Base-by-base conservation (phyloP, 2,113 vertebrate genomes). In the Atherinomorus stipes region DNA sequence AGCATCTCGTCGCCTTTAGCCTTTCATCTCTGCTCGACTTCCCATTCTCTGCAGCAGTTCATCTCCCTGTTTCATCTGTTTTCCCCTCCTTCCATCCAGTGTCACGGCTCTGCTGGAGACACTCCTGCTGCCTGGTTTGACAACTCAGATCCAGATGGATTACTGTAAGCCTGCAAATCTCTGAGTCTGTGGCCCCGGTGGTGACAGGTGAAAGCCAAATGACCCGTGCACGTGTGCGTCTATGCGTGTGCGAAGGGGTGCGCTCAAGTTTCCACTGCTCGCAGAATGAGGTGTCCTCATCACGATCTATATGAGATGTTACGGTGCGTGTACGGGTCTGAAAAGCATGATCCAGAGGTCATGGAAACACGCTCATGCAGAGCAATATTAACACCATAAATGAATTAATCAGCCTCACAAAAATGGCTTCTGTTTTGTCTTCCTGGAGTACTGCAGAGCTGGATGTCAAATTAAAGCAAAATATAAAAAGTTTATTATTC, bases 131-230 rank as follows among this genome's bases (percentile, higher is more conserved):
- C 60, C 44, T 44, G 53, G 1, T 47, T 68, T 74, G 80, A 22
- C 80, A 28, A 60, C 60, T 65, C 78, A 56, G 67, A 66, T 67
- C 71, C 60, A 67, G 78, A 81, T 84, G 80, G 87, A 90, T 89
- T 86, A 89, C 73, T 67, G 22, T 78, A 78, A 86, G 44, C 58
- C 69, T 59, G 66, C 89, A 87, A 87, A 88, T 89, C 80, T 56
- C 71, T 7, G 25, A 64, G 73, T 69, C 56, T 50, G 58, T 68
- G 63, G 38, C 53, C 57, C 57, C 45, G 19, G 75, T 76, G 71
- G 31, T 78, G 87, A 83, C 91, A 83, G 82, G 71, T 80, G 79
- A 78, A 85, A 83, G 76, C 53, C 57, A 19, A 47, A 51, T 19
- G 11, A 57, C 67, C 71, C 54, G 0, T 16, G 68, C 71, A 37